phyloP scores from a whole-genome alignment of 1,140 invertebrate genomes.

The Pseudomyrmex concolor region DNA sequence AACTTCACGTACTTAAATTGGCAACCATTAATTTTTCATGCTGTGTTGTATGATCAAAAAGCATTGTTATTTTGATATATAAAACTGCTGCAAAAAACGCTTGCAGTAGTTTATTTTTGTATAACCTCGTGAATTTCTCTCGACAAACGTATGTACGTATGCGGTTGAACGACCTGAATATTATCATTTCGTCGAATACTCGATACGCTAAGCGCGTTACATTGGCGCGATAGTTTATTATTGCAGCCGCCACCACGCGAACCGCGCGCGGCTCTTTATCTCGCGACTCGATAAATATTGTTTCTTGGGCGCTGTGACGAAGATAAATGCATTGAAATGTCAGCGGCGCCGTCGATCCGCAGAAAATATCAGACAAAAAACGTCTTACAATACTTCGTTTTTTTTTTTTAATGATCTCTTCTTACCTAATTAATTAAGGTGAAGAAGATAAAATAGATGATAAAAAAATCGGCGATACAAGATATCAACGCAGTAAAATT shows the following conservation, averaged over 20 bases:
- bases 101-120: constrained; percentile 11
- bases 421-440: no score
- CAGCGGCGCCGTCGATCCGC: constrained; percentile 37
- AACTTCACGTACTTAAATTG: neutral
- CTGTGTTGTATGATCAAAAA: constrained; percentile 13
- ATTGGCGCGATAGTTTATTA: constrained; percentile 56
- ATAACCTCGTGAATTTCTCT: constrained; percentile 5
- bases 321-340: constrained; percentile 61
- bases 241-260: constrained; percentile 24
- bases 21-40: neutral
- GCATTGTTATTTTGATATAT: neutral
- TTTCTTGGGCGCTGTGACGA: constrained; percentile 54
- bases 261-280: constrained; percentile 56
- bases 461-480: neutral
- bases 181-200: constrained; percentile 58
- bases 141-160: neutral
- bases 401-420: neutral
- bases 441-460: constrained; percentile 15
- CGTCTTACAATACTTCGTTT: neutral
- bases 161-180: constrained; percentile 58
- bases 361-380: constrained; percentile 49
- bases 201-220: constrained; percentile 51
- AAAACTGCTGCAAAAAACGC: neutral
- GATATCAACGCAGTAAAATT: neutral
- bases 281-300: constrained; percentile 58